Evolutionary conservation across 2,888 invertebrate species (phyloP), one percentile per base, ranked within the genome.

Genomic region (Melolontha melolontha): DNA sequence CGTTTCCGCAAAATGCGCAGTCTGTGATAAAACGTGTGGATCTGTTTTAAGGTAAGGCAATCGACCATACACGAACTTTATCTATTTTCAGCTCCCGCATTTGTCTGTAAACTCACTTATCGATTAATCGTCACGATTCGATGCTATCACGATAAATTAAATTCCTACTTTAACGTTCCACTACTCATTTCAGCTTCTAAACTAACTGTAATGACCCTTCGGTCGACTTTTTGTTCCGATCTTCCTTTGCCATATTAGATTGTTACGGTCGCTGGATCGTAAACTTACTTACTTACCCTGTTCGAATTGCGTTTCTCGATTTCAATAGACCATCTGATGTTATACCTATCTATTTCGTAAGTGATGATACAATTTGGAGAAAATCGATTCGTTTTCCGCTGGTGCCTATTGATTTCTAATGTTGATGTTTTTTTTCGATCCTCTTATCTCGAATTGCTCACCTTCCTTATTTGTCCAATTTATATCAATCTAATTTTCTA

Each of bases 21-120:
- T 95, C 70, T 98, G 98, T 85, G 97, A 97, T 80, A 96, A 96
- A 85, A 97, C 95, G 7, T 98, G 98, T 84, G 98, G 98, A 67
- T 97, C 97, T 67, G 97, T 98, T 65, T 86, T 97, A 72, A 92
- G 94, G 90, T 94, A 81, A 83, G 80, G 75, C 59, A 14, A 52
- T 22, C 22, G n/a, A 27, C 17, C 1, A 52, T 7, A 52, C 17
- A 52, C 14, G 16, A 16, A 5, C 12, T 44, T 44, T 44, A 44
- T n/a, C 2, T 44, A 44, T 44, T 44, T 44, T n/a, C 16, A 44
- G n/a, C 34, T 34, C 34, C 6, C 6, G 10, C 34, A 10, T 34
- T 34, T 34, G 5, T 34, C 34, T 34, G 8, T 34, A 34, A 34
- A 34, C 7, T 34, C 6, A 6, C 34, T 34, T 34, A 34, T 34